Base-by-base conservation (phyloP, 2,888 invertebrate genomes). In the Operophtera brumata region DNA sequence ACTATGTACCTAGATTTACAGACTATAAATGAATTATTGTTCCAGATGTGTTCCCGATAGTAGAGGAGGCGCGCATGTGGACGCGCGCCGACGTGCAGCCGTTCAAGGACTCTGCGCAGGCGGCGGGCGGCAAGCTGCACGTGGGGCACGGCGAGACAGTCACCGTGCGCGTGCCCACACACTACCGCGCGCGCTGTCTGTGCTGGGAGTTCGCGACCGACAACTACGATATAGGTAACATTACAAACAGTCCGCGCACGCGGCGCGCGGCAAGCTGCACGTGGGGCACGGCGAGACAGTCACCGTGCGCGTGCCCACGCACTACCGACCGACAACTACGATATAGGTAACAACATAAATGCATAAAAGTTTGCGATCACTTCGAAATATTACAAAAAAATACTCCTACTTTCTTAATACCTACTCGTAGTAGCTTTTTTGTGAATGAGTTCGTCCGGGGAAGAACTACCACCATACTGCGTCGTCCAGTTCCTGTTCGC, bases 191-290 rank as follows among this genome's bases (percentile, higher is more conserved):
- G 0, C 93, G 95, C 1, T 95, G 96, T 71, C 91, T 99, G 35
- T 99, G 98, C 87, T 99, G 99, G 99, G 99, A 99, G 90, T 99
- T 99, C 82, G 98, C 99, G 10, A 99, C 99, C 0, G 99, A 99
- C 81, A 94, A 94, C 77, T 99, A 98, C 77, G 99, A 99, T 80
- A 96, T 99, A 71, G 97, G 94, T 81, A 71, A 40, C 14, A 11
- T 10, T n/a, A n/a, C n/a, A n/a, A n/a, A n/a, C n/a, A n/a, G n/a
- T 93, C 95, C 0, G 96, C 98, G 8, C 90, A 56, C 94, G 96
- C 39, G 97, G 99, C 77, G 96, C 98, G 14, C 94, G 96, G 12
- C 28, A 61, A 57, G 46, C 95, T 99, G 56, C 94, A 96, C 71
- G 96, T 99, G 13, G 97, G 96, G 0, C 99, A 99, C 80, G 98